Percentiles rank a stretch among this genome's conserved stretches.
phyloP scores from a whole-genome alignment of 2,797 vertebrate genomes.

The Takifugu ocellatus region DNA sequence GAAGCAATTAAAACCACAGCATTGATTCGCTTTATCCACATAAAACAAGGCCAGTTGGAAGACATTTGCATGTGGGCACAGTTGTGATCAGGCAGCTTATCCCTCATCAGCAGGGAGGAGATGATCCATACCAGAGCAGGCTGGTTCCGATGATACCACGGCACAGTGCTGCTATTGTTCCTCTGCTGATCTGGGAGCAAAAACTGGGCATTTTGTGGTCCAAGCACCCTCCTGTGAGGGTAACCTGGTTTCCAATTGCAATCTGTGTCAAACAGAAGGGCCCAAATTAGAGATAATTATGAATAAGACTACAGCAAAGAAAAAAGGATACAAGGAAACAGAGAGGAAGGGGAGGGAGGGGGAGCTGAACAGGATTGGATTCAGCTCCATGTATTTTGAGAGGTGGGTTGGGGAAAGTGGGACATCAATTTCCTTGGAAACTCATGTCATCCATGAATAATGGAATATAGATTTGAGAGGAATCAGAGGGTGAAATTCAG shows the following conservation, averaged over 20 bases:
- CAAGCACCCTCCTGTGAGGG: conserved; percentile 28
- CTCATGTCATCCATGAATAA: conserved; percentile 53
- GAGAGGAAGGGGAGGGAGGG: neutral
- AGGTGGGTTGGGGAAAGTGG: conserved; percentile 32
- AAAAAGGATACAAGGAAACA: conserved; percentile 17
- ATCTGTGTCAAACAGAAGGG: conserved; percentile 28
- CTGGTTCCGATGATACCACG: conserved; percentile 25
- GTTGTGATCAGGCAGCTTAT: neutral
- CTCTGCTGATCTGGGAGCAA: conserved; percentile 46
- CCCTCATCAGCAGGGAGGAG: conserved; percentile 36
- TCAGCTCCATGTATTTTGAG: conserved; percentile 27
- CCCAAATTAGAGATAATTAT: conserved; percentile 39
- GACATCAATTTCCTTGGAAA: conserved; percentile 33
- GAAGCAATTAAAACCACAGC: too few relatives aligned
- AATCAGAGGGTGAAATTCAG: conserved; percentile 17
- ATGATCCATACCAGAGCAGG: conserved; percentile 15
- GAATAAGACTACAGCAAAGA: conserved; percentile 14
- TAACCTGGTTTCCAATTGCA: conserved; percentile 37
- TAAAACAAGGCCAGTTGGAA: neutral
- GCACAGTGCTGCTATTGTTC: conserved; percentile 38
- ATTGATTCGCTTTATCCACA: too few relatives aligned
- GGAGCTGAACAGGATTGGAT: conserved; percentile 36
- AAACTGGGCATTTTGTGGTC: conserved; percentile 34
- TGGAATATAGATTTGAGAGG: conserved; percentile 30
- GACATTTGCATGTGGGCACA: neutral